Percentiles rank a stretch among this genome's conserved stretches.
These are phyloP conservation scores for Syngnathus floridae DNA, from an alignment of 2,113 vertebrate genomes.

Conservation along the genomic window DNA sequence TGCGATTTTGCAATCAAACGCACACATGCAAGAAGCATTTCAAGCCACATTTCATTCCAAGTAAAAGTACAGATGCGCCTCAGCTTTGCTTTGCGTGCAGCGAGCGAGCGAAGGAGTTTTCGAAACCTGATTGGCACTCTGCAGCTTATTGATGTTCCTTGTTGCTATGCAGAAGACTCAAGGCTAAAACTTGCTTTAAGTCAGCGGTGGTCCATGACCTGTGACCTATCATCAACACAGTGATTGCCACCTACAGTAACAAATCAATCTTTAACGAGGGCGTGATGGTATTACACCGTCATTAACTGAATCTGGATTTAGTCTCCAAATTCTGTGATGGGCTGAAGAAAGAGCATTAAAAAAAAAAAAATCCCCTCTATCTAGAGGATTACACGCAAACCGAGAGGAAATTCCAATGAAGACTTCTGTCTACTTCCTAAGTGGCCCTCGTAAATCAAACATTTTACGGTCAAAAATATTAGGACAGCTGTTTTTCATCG, in stretches of 20 bases:
- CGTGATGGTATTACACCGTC: too few relatives aligned
- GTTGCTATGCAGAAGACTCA: background rate
- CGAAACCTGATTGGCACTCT: background rate
- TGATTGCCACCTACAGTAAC: background rate
- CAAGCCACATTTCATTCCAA: background rate
- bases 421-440: background rate
- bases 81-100: background rate
- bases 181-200: background rate
- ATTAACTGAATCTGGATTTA: background rate
- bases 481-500: background rate
- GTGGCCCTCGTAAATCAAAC: background rate
- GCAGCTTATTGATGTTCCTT: background rate
- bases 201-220: background rate
- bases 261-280: background rate
- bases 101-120: background rate
- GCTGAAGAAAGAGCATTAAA: background rate
- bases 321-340: constrained; percentile 1
- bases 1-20: background rate
- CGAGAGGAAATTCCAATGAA: constrained; percentile 5
- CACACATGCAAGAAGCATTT: constrained; percentile 10
- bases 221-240: background rate
- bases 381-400: background rate
- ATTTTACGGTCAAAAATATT: constrained; percentile 1
- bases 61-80: constrained; percentile 1
- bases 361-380: background rate